Conservation (phyloP, 2,113 vertebrate genomes). For the Furnarius figulus region DNA sequence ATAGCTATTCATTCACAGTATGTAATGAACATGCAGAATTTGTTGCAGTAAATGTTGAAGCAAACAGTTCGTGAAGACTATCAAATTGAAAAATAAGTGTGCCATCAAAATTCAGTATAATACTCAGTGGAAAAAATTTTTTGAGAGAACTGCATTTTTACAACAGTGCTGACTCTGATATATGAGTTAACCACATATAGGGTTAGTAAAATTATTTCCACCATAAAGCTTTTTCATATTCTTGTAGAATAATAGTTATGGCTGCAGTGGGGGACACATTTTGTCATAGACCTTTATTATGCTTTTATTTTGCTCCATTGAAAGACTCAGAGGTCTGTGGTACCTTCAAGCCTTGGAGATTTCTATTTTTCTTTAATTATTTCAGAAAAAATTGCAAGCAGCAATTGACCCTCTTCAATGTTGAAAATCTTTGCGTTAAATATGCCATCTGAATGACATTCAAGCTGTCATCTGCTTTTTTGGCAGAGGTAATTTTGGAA, state of each 20-base stretch:
- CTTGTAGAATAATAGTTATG: background rate
- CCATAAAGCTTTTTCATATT: background rate
- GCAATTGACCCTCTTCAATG: background rate
- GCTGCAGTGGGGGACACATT: background rate
- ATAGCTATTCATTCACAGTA: background rate
- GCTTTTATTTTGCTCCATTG: background rate
- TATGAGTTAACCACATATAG: background rate
- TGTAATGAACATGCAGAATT: background rate
- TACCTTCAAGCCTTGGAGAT: background rate
- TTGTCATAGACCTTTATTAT: background rate
- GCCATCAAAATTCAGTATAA: background rate
- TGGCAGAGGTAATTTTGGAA: slow-evolving; percentile 1
- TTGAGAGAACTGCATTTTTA: background rate
- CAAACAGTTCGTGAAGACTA: background rate
- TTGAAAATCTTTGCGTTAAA: background rate
- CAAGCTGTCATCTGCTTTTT: background rate
- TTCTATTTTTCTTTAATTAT: background rate
- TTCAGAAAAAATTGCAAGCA: background rate
- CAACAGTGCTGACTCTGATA: background rate
- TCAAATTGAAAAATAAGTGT: background rate
- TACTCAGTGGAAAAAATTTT: background rate
- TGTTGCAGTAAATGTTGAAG: background rate
- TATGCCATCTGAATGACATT: background rate
- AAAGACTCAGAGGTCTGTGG: background rate
- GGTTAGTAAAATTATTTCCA: background rate